Evolutionary conservation across 2,888 invertebrate genomes (phyloP).

Genomic region (Erebia ligea): DNA sequence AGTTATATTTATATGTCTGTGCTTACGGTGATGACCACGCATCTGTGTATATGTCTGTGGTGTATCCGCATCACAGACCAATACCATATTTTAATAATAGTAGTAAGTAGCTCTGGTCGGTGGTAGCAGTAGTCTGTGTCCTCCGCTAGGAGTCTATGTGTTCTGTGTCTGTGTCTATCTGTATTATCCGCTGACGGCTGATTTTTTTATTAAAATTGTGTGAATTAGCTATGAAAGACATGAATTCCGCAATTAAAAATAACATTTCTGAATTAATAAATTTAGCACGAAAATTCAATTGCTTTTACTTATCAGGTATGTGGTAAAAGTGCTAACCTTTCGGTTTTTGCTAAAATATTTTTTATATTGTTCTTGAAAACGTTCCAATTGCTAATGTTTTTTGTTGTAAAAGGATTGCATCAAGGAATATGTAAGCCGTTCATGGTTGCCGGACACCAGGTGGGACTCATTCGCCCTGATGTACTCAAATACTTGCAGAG

Average conservation of each 20-base stretch:
- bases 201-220: constrained; percentile 33
- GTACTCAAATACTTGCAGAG: constrained; percentile 90
- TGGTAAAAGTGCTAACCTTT: constrained; percentile 3
- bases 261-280: constrained; percentile 85
- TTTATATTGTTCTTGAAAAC: constrained; percentile 1
- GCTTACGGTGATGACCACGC: too few species aligned
- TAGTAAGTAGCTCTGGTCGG: too few species aligned
- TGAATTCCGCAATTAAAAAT: constrained; percentile 73
- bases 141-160: too few species aligned
- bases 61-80: too few species aligned
- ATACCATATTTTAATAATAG: too few species aligned
- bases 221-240: constrained; percentile 70
- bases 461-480: constrained; percentile 93
- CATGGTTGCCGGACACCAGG: constrained; percentile 93
- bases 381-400: constrained; percentile 44
- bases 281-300: constrained; percentile 94
- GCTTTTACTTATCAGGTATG: constrained; percentile 93
- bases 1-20: too few species aligned
- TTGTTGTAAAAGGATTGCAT: constrained; percentile 85
- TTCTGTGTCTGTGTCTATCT: constrained; percentile 7
- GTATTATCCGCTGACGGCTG: constrained; percentile 14
- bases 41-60: too few species aligned
- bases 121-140: too few species aligned
- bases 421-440: constrained; percentile 93
- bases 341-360: constrained; percentile 14